These are phyloP conservation scores for Lophius piscatorius DNA, from an alignment of 2,113 vertebrate species.

Conservation along the genomic window DNA sequence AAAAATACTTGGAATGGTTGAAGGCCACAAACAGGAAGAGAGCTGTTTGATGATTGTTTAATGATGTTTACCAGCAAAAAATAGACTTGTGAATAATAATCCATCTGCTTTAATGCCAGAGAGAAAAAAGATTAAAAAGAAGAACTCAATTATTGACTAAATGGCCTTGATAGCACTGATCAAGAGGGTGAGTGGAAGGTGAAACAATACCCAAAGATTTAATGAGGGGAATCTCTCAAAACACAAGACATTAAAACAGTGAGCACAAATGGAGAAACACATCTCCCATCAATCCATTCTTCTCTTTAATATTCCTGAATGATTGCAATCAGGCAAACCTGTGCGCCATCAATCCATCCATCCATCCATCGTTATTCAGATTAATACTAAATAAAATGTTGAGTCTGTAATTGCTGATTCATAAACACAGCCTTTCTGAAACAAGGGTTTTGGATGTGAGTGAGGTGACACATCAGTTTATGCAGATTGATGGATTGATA, in stretches of 20 bases:
- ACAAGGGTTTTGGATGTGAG: no score
- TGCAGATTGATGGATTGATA: no score
- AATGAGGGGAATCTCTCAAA: background rate
- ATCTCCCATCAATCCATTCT: background rate
- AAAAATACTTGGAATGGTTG: background rate
- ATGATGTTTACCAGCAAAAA: slow-evolving; percentile 24
- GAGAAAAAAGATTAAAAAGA: background rate
- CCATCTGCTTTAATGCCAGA: slow-evolving; percentile 15
- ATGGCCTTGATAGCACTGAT: slow-evolving; percentile 1
- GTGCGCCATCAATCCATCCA: no score
- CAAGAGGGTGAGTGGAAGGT: background rate
- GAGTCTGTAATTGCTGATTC: no score
- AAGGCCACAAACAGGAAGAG: slow-evolving; percentile 19
- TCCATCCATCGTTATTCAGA: no score
- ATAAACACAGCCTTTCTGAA: no score
- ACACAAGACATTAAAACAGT: background rate
- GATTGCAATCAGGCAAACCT: no score
- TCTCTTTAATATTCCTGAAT: background rate
- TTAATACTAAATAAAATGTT: no score
- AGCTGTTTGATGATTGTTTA: slow-evolving; percentile 9
- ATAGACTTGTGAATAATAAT: slow-evolving; percentile 7
- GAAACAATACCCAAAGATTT: background rate
- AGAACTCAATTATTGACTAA: slow-evolving; percentile 13
- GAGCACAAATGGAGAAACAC: no score
- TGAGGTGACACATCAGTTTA: no score